phyloP scores from a whole-genome alignment of 2,888 invertebrate genomes.

The Ypsolopha scabrella region DNA sequence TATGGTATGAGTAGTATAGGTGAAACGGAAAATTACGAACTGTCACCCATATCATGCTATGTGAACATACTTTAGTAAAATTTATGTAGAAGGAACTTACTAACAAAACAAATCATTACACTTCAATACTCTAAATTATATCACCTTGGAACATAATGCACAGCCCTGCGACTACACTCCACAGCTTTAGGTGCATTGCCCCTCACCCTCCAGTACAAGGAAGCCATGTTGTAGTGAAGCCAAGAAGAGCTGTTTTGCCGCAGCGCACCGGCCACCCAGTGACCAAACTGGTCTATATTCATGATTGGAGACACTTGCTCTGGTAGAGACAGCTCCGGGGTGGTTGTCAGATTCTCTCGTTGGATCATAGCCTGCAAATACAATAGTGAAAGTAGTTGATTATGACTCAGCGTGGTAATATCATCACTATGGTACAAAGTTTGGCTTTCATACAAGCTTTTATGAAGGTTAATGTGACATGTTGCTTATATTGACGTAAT shows the following conservation, averaged over 20 bases:
- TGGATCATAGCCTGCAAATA: conserved; percentile 40
- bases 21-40: no score
- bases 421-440: no score
- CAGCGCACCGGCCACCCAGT: conserved; percentile 73
- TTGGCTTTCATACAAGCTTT: no score
- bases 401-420: no score
- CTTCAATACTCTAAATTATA: background rate
- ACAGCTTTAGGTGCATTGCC: conserved; percentile 83
- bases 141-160: conserved; percentile 81
- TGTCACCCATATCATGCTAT: no score
- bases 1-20: no score
- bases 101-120: no score
- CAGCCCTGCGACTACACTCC: conserved; percentile 81
- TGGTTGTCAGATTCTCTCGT: conserved; percentile 38
- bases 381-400: background rate
- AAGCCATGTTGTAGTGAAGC: conserved; percentile 83
- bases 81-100: no score
- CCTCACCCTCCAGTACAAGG: conserved; percentile 82
- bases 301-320: conserved; percentile 33
- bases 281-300: conserved; percentile 62
- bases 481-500: background rate
- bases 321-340: conserved; percentile 31
- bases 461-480: background rate
- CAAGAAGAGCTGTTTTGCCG: conserved; percentile 79
- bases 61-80: no score